Base-by-base conservation (phyloP, 1,140 invertebrate genomes). In the Brachionus asplanchnoidis region DNA sequence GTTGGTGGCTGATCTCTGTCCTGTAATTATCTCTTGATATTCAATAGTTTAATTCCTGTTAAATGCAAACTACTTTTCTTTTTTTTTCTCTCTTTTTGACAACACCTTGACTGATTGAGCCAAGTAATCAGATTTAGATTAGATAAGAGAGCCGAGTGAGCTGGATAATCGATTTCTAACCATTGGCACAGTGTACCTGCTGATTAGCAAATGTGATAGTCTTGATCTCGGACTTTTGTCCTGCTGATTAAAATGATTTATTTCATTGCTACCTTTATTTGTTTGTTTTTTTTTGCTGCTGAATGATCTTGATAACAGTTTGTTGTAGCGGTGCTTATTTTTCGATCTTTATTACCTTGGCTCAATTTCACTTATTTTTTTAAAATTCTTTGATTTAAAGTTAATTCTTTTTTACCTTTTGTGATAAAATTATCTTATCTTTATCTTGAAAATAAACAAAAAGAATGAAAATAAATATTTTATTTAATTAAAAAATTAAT, bases 21-120 rank as follows among this genome's bases (percentile, higher is more conserved):
- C 44, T 73, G 68, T 73, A 73, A 73, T 73, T 73, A 73, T 73
- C 68, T 73, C 2, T 73, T 73, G 68, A 73, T 73, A 73, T 73
- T 73, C 36, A 40, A 73, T 73, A 73, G 12, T 73, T 44, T 73
- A 73, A 73, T 73, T 73, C 36, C 68, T 42, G 32, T 40, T 5
- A 12, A 73, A 73, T 42, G 68, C 68, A 42, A 73, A 26, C 5
- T 60, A 60, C 20, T 60, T 60, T 36, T 0, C 32, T 36, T 6
- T 28, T 28, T 36, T 6, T 28, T 28, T 36, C 32, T 36, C 32
- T 36, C 32, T 20, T 5, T 17, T 23, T 60, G 17, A 20, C 50
- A 26, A 73, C 68, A 32, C 36, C 36, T 73, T 73, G 32, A 73
- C n/a, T 17, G 68, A 73, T 73, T 73, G 68, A 73, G 68, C 32